Evolutionary conservation across 2,797 vertebrate species (phyloP).

Genomic region (Sebastiscus tertius): DNA sequence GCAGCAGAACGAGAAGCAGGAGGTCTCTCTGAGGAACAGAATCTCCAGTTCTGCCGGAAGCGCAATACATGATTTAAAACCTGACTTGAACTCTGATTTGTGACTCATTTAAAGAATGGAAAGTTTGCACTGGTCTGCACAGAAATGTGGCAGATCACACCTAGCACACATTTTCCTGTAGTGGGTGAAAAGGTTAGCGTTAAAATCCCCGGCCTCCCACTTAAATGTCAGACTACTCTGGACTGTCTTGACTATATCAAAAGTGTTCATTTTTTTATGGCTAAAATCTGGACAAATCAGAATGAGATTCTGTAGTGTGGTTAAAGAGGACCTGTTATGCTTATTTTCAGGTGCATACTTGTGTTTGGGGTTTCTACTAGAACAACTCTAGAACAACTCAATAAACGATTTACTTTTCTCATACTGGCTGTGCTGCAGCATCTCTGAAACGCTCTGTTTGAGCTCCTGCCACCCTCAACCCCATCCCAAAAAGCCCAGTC

Average conservation of each 20-base stretch:
- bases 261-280: neutral
- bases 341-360: too few species aligned
- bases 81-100: neutral
- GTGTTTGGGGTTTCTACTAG: too few species aligned
- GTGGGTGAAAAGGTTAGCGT: neutral
- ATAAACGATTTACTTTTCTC: too few species aligned
- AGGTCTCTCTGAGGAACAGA: neutral
- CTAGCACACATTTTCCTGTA: neutral
- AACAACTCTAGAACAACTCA: too few species aligned
- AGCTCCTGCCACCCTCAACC: too few species aligned
- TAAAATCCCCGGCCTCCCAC: neutral
- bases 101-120: neutral
- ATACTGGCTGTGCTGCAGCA: too few species aligned
- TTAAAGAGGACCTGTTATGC: neutral
- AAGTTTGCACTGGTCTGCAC: neutral
- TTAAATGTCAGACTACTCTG: neutral
- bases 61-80: slow-evolving; percentile 7
- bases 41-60: neutral
- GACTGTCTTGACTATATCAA: neutral
- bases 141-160: neutral
- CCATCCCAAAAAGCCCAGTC: too few species aligned
- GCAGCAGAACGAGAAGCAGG: slow-evolving; percentile 29
- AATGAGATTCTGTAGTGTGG: neutral
- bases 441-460: too few species aligned
- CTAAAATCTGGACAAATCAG: neutral